These are phyloP conservation scores for Eira barbara DNA, from an alignment of 2,113 vertebrate species.

Conservation along the genomic window DNA sequence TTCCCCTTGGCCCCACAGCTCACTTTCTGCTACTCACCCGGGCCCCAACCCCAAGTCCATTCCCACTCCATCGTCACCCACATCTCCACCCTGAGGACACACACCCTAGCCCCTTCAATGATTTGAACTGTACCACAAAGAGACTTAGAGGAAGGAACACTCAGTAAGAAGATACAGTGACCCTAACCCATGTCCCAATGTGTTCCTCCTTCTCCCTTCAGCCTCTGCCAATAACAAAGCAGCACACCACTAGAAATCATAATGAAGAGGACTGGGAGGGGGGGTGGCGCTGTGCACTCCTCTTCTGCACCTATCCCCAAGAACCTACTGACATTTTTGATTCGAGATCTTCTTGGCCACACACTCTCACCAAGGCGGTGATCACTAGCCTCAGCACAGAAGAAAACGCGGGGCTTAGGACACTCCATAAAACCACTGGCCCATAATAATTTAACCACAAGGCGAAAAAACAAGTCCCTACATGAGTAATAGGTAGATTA, in stretches of 20 bases:
- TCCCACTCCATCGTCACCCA: neutral
- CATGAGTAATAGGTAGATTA: conserved; percentile 3
- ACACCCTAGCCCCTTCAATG: neutral
- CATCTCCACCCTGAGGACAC: neutral
- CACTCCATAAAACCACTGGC: conserved; percentile 11
- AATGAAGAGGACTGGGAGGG: neutral
- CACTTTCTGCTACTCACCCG: neutral
- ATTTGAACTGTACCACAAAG: neutral
- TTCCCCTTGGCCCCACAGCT: neutral
- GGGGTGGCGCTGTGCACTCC: neutral
- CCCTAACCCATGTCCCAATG: neutral
- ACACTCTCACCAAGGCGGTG: neutral
- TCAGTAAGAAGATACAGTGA: neutral
- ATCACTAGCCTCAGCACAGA: neutral
- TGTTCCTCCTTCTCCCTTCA: neutral
- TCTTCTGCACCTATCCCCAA: neutral
- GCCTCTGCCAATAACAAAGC: neutral
- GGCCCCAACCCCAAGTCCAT: neutral
- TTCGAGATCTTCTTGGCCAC: neutral
- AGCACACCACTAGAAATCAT: neutral
- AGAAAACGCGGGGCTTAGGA: neutral
- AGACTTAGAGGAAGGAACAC: neutral
- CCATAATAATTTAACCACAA: neutral
- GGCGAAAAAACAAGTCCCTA: neutral
- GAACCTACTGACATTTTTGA: neutral